Conservation (phyloP, 2,888 invertebrate genomes). For the Horisme vitalbata region DNA sequence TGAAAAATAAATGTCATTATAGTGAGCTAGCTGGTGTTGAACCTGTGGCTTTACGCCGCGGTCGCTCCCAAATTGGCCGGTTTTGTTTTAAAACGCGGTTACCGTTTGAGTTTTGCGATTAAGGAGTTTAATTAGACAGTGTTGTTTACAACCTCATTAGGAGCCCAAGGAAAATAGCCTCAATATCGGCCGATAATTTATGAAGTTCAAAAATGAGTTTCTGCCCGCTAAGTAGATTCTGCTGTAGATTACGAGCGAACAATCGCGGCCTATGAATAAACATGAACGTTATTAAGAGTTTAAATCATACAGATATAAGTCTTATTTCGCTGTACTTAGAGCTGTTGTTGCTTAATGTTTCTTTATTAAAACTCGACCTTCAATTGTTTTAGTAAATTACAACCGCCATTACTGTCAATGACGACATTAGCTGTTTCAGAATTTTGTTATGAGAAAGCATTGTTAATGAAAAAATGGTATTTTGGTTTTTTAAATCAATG, state of each 20-base stretch:
- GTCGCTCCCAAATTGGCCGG: constrained; percentile 80
- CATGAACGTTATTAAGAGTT: constrained; percentile 51
- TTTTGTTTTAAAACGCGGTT: constrained; percentile 81
- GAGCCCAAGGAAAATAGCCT: constrained; percentile 68
- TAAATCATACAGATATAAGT: constrained; percentile 33
- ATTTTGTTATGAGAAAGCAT: constrained; percentile 25
- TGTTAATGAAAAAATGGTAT: too few relatives aligned
- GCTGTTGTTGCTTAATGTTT: constrained; percentile 33
- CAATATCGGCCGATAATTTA: constrained; percentile 77
- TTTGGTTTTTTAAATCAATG: too few relatives aligned
- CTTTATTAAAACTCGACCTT: constrained; percentile 44
- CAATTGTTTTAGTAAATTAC: constrained; percentile 53
- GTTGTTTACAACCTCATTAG: constrained; percentile 83
- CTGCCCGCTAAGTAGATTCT: constrained; percentile 61
- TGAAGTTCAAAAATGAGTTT: constrained; percentile 78
- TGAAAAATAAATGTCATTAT: not conserved
- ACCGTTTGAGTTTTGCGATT: constrained; percentile 82
- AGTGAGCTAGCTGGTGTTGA: constrained; percentile 6
- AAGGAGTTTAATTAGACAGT: constrained; percentile 82
- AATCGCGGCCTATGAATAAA: constrained; percentile 65
- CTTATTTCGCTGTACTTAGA: constrained; percentile 38
- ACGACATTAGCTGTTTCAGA: constrained; percentile 30
- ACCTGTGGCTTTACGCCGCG: constrained; percentile 64
- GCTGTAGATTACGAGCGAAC: constrained; percentile 59
- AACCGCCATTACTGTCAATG: constrained; percentile 34